Evolutionary conservation across 2,797 vertebrate species (phyloP), one percentile per base, ranked within the genome.

Genomic region (Microtus californicus): DNA sequence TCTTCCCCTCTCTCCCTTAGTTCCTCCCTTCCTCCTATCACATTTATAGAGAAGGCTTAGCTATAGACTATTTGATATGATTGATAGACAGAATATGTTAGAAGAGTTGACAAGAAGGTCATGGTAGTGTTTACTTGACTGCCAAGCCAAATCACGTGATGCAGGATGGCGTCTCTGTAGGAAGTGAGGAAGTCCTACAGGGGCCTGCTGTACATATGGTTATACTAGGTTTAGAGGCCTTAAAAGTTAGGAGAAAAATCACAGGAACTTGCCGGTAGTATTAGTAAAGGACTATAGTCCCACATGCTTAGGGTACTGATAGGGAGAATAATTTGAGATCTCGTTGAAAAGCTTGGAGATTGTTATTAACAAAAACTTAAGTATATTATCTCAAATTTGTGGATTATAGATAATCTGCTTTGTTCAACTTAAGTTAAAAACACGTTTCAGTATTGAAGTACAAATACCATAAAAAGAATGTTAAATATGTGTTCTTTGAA

Each of bases 1-100:
- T n/a, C 19, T 25, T 7, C 7, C 5, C 14, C 2, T 2, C 19
- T 15, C 11, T 37, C 10, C 10, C 31, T 25, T 19, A 14, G 4
- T 15, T 17, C 5, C 31, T 27, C 23, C 1, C 51, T 37, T 15
- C 5, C 37, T 61, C 27, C 19, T 67, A 21, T 15, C 29, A 82
- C 11, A 34, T 77, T 63, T 87, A 17, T 5, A 45, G 5, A n/a
- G 40, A 43, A n/a, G 65, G 54, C 73, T 76, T 69, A 92, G 12
- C 29, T 14, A 15, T 27, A 63, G 67, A 45, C 11, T 29, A 4
- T 56, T 56, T 51, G 43, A 63, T 65, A 61, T 31, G 14, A 23
- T 8, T 14, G 8, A 19, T 31, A 37, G 29, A 29, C 14, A 37
- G 17, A 12, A 73, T 34, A 59, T 63, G 6, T 48, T 67, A 45